phyloP scores from a whole-genome alignment of 2,113 vertebrate species.

The Pelecanus crispus region DNA sequence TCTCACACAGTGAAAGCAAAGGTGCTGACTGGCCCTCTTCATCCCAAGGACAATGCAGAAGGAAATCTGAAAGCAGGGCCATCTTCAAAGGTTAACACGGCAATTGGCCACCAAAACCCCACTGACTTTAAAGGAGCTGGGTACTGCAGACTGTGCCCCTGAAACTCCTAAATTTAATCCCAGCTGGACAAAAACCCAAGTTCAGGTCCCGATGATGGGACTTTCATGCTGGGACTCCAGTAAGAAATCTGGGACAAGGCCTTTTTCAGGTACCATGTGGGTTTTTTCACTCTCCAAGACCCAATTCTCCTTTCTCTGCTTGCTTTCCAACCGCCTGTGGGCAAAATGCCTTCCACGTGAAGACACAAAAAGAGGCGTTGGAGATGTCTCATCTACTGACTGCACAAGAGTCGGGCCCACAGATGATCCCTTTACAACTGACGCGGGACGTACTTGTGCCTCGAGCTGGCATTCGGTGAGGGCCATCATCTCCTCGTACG shows the following conservation, averaged over 20 bases:
- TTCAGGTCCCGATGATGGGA: neutral
- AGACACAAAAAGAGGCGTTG: neutral
- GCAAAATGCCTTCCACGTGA: neutral
- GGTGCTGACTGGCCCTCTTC: neutral
- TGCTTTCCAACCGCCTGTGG: neutral
- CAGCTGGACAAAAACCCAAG: neutral
- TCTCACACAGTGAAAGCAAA: neutral
- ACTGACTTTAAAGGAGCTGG: neutral
- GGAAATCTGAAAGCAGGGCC: neutral
- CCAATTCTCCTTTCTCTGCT: neutral
- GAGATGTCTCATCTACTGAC: rapidly evolving
- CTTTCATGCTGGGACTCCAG: neutral
- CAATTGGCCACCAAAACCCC: neutral
- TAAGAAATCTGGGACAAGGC: neutral
- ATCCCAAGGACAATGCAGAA: neutral
- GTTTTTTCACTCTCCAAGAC: neutral
- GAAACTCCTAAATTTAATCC: neutral
- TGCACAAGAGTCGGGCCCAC: rapidly evolving
- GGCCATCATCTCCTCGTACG: slow-evolving; percentile 97
- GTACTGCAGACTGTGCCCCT: neutral
- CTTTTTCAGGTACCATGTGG: neutral
- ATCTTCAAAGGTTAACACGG: neutral
- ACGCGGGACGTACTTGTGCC: slow-evolving; percentile 76
- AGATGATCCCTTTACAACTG: rapidly evolving
- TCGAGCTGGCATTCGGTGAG: slow-evolving; percentile 94